Percentiles rank a stretch among this genome's conserved stretches.
Evolutionary conservation across 2,797 vertebrate genomes (phyloP).

Genomic region (Octomys mimax): DNA sequence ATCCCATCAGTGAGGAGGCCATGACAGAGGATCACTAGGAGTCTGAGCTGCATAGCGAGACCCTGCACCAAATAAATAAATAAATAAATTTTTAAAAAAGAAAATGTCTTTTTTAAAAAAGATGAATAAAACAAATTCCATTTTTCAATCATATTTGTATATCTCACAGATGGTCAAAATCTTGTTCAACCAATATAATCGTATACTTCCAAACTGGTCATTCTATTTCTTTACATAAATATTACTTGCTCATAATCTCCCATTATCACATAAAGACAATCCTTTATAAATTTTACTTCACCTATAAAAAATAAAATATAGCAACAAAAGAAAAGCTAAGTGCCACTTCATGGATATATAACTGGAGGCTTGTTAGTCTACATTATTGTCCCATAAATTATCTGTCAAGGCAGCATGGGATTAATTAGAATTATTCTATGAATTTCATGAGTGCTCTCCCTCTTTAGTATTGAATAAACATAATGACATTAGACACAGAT

Average conservation of each 20-base stretch:
- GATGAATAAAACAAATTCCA: slow-evolving; percentile 3
- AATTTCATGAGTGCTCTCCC: slow-evolving; percentile 20
- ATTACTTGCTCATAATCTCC: not conserved
- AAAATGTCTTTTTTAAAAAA: not conserved
- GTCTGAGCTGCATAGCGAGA: too few relatives aligned
- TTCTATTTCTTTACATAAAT: not conserved
- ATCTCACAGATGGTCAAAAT: not conserved
- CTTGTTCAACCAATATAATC: not conserved
- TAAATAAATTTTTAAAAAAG: too few relatives aligned
- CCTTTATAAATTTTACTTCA: slow-evolving; percentile 12
- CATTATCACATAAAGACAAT: slow-evolving; percentile 19
- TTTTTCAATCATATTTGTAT: slow-evolving; percentile 18
- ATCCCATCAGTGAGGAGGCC: too few relatives aligned
- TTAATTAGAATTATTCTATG: slow-evolving; percentile 76
- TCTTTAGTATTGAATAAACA: slow-evolving; percentile 38
- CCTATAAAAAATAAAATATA: slow-evolving; percentile 33
- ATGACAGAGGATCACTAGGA: too few relatives aligned
- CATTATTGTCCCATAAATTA: slow-evolving; percentile 68
- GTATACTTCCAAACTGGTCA: not conserved
- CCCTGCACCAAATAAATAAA: too few relatives aligned
- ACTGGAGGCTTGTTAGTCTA: not conserved
- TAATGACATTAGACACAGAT: slow-evolving; percentile 65
- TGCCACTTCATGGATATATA: not conserved
- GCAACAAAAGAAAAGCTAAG: slow-evolving; percentile 45
- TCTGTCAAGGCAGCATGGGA: slow-evolving; percentile 59